These are phyloP conservation scores for Drosophila limbata DNA, from an alignment of 2,888 invertebrate species.

Conservation along the genomic window DNA sequence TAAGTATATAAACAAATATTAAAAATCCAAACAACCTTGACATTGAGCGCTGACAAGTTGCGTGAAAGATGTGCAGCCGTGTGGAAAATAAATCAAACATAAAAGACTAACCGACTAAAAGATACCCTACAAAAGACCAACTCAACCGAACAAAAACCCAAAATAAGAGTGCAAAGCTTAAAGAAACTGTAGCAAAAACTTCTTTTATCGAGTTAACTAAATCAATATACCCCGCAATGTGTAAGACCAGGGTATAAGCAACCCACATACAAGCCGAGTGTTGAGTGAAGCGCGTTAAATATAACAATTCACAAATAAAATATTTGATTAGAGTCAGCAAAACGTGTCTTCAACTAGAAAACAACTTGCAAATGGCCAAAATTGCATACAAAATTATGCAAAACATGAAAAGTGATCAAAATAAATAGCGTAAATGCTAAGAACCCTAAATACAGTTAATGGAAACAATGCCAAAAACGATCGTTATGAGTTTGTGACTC, in stretches of 20 bases:
- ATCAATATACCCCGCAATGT: neutral
- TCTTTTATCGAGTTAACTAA: neutral
- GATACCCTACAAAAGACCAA: neutral
- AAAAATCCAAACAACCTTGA: slow-evolving; percentile 67
- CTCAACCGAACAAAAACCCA: neutral
- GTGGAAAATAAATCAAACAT: slow-evolving; percentile 57
- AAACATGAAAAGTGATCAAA: slow-evolving; percentile 34
- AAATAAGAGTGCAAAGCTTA: neutral
- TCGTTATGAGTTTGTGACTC: slow-evolving; percentile 36
- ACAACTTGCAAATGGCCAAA: slow-evolving; percentile 21
- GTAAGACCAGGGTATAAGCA: slow-evolving; percentile 20
- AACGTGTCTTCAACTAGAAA: slow-evolving; percentile 51
- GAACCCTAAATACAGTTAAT: slow-evolving; percentile 39
- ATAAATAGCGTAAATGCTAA: slow-evolving; percentile 21
- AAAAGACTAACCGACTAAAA: neutral
- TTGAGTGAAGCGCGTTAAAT: slow-evolving; percentile 13
- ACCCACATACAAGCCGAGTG: slow-evolving; percentile 24
- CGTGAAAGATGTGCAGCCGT: slow-evolving; percentile 65
- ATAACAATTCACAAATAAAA: slow-evolving; percentile 27
- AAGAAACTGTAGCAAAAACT: neutral
- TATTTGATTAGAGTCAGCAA: slow-evolving; percentile 38
- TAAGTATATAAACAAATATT: slow-evolving; percentile 45
- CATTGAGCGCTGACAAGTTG: slow-evolving; percentile 66
- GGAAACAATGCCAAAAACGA: slow-evolving; percentile 45
- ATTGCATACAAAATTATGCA: slow-evolving; percentile 57